phyloP scores from a whole-genome alignment of 2,888 invertebrate species.

The Tubulanus polymorphus region DNA sequence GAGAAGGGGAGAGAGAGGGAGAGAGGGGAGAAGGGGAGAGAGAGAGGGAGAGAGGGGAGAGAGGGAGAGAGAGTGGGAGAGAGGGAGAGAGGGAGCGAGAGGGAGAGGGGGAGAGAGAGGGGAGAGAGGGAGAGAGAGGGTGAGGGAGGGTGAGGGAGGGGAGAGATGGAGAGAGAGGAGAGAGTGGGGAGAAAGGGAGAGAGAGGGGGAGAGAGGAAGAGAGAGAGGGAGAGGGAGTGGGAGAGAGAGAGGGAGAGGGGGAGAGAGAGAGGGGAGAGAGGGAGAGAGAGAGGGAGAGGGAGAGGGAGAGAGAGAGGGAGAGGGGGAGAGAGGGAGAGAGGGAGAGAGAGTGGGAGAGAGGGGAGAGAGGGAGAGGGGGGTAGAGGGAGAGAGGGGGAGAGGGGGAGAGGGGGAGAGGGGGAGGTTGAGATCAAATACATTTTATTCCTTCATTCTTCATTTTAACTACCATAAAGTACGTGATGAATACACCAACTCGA shows the following conservation, averaged over 20 bases:
- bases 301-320: background rate
- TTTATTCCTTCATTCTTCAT: background rate
- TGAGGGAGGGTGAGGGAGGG: no score
- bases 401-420: background rate
- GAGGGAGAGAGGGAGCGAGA: no score
- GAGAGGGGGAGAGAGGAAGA: background rate
- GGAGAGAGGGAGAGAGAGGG: conserved; percentile 6
- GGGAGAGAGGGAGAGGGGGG: no score
- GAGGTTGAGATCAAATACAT: background rate
- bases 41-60: no score
- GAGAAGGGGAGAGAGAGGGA: no score
- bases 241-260: background rate
- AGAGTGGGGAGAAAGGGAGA: conserved; percentile 8
- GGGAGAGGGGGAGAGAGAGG: no score
- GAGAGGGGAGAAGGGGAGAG: no score
- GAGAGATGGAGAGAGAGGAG: no score
- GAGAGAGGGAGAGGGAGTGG: background rate
- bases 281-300: conserved; percentile 9
- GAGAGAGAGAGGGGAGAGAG: conserved; percentile 3
- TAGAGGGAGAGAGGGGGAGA: conserved; percentile 8
- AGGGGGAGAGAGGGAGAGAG: background rate
- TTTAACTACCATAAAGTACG: no score
- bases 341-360: conserved; percentile 4
- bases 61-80: no score
- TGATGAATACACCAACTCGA: no score